Evolutionary conservation across 2,797 vertebrate species (phyloP).

Genomic region (Falco peregrinus): DNA sequence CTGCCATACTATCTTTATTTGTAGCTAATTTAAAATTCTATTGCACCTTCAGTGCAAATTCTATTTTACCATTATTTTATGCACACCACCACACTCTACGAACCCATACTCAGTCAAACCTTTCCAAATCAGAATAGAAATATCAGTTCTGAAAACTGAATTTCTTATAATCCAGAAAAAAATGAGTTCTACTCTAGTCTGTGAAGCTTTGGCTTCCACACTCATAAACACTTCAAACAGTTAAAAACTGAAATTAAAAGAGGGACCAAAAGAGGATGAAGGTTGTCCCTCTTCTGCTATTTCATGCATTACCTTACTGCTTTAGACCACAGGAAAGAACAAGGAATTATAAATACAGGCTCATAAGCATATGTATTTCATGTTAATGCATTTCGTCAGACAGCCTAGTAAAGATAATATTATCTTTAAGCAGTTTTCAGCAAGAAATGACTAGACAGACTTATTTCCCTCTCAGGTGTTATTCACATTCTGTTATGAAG

Average conservation of each 20-base stretch:
- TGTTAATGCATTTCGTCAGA: background rate
- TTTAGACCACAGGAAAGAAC: background rate
- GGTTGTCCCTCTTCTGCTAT: background rate
- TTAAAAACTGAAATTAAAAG: background rate
- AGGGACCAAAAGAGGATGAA: background rate
- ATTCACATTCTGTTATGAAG: background rate
- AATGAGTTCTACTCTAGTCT: background rate
- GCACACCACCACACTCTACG: background rate
- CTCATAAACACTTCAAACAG: background rate
- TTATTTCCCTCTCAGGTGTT: slow-evolving; percentile 7
- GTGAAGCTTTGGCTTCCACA: background rate
- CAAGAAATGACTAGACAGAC: background rate
- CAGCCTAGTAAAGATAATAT: background rate
- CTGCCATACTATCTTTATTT: background rate
- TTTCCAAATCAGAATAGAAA: background rate
- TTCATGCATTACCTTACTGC: background rate
- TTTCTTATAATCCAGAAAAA: background rate
- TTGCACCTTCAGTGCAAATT: background rate
- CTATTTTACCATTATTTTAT: background rate
- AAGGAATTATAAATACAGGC: background rate
- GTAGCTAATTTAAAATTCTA: background rate
- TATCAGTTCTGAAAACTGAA: background rate
- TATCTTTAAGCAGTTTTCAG: background rate
- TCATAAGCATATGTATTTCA: background rate
- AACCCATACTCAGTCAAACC: background rate